Conservation (phyloP, 2,113 vertebrate genomes). For the Triplophysa siluroides region DNA sequence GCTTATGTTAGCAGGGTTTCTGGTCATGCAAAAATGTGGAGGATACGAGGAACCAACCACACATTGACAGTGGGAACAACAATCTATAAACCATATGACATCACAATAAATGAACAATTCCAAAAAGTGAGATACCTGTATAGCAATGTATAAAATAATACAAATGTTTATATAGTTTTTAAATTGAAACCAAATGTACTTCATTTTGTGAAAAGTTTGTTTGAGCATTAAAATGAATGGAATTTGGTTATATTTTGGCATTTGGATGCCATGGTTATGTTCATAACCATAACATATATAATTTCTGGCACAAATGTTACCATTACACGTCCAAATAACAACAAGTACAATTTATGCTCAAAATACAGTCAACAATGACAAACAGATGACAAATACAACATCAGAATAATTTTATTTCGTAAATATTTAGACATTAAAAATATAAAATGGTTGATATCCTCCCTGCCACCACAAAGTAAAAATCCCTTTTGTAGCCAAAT, state of each 20-base stretch:
- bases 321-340: not conserved
- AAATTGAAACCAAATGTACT: no score
- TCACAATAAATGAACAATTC: slow-evolving; percentile 5
- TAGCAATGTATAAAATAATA: no score
- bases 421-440: not conserved
- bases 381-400: not conserved
- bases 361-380: not conserved
- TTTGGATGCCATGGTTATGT: no score
- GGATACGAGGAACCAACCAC: not conserved
- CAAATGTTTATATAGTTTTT: no score
- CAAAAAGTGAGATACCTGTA: no score
- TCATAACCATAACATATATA: not conserved
- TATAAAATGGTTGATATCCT: slow-evolving; percentile 1
- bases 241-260: no score
- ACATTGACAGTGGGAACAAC: not conserved
- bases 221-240: no score
- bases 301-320: slow-evolving; percentile 29
- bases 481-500: not conserved
- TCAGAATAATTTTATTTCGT: slow-evolving; percentile 19
- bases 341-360: not conserved
- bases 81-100: no score
- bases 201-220: no score
- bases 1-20: not conserved
- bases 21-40: not conserved
- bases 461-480: not conserved